These are phyloP conservation scores for Apamea epomidion DNA, from an alignment of 2,888 invertebrate genomes.

Conservation along the genomic window DNA sequence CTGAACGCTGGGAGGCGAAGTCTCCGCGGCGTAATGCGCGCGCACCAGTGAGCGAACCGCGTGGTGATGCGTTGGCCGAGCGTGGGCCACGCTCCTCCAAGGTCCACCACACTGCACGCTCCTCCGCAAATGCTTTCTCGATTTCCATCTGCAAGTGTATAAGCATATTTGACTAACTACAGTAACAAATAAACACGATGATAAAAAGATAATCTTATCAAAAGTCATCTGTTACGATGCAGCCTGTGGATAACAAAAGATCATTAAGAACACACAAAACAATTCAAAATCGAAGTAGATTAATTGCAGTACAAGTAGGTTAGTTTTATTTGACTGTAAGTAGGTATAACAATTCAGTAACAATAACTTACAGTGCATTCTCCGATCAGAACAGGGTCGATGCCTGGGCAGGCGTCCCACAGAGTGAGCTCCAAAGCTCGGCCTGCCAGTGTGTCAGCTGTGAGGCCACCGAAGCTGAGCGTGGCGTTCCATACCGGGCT, in stretches of 20 bases:
- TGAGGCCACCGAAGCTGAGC: constrained; percentile 94
- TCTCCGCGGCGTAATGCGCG: constrained; percentile 93
- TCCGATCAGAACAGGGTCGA: constrained; percentile 95
- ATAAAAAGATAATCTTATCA: neutral
- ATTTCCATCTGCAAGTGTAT: constrained; percentile 91
- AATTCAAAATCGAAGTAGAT: neutral
- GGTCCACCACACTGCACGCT: constrained; percentile 97
- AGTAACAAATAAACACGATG: neutral
- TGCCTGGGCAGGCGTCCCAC: constrained; percentile 96
- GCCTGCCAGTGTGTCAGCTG: constrained; percentile 94
- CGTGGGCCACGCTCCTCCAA: constrained; percentile 95
- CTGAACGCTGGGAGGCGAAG: constrained; percentile 94
- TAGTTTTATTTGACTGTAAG: neutral
- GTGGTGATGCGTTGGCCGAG: constrained; percentile 94
- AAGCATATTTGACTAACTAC: neutral
- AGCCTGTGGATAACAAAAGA: neutral
- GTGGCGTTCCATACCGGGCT: constrained; percentile 98
- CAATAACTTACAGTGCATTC: constrained; percentile 92
- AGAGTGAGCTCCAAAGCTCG: constrained; percentile 96
- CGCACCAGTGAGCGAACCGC: constrained; percentile 94
- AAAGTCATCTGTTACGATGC: neutral
- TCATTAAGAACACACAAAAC: neutral
- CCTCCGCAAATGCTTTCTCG: constrained; percentile 96
- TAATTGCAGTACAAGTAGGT: neutral
- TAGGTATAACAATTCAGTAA: neutral